phyloP scores from a whole-genome alignment of 2,888 invertebrate genomes.

The Panopea generosa region DNA sequence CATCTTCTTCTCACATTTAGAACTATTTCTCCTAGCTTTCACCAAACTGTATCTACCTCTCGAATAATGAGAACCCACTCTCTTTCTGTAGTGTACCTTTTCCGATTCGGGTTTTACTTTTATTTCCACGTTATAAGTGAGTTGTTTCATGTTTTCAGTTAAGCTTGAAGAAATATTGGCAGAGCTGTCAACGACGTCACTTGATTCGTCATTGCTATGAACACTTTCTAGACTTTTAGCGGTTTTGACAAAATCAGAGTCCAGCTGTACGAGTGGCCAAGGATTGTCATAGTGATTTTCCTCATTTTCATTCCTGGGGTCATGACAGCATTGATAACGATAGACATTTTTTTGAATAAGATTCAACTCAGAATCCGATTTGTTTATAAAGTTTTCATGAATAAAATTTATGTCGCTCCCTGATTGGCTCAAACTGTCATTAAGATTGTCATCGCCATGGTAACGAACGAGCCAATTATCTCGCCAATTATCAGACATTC shows the following conservation, averaged over 20 bases:
- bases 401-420: conserved; percentile 17
- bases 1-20: too few relatives aligned
- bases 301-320: not conserved
- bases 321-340: too few relatives aligned
- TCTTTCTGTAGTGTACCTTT: not conserved
- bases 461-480: conserved; percentile 48
- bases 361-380: conserved; percentile 8
- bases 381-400: conserved; percentile 11
- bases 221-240: conserved; percentile 27
- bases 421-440: conserved; percentile 8
- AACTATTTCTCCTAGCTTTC: not conserved
- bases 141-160: too few relatives aligned
- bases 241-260: conserved; percentile 37
- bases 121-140: too few relatives aligned
- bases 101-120: not conserved
- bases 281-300: conserved; percentile 16
- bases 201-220: too few relatives aligned
- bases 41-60: not conserved
- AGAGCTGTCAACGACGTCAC: too few relatives aligned
- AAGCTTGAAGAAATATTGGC: too few relatives aligned
- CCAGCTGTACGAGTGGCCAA: conserved; percentile 32
- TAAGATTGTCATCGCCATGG: conserved; percentile 19
- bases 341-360: conserved; percentile 5
- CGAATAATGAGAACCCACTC: not conserved
- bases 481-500: conserved; percentile 14